Evolutionary conservation across 2,797 vertebrate species (phyloP).

Genomic region (Aplochiton taeniatus): DNA sequence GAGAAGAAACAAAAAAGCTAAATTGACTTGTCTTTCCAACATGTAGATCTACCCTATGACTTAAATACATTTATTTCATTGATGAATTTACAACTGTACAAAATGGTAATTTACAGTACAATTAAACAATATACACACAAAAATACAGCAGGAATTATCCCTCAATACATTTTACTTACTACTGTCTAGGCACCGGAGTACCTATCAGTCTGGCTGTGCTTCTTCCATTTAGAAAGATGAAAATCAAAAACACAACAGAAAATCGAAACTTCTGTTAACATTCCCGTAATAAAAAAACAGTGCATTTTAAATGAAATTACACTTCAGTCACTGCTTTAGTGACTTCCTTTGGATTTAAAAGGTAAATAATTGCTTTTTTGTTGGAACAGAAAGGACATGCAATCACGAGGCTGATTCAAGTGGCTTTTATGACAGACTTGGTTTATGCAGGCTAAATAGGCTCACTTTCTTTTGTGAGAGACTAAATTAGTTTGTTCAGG

Average conservation of each 20-base stretch:
- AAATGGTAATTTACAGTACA: constrained; percentile 66
- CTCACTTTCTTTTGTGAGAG: neutral
- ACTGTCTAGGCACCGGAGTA: too few relatives aligned
- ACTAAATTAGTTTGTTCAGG: neutral
- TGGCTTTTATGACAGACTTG: neutral
- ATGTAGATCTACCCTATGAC: neutral
- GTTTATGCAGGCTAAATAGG: neutral
- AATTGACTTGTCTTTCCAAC: too few relatives aligned
- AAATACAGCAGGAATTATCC: neutral
- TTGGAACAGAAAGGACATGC: constrained; percentile 67
- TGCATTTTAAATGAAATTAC: constrained; percentile 24
- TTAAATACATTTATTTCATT: constrained; percentile 61
- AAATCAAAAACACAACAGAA: constrained; percentile 9
- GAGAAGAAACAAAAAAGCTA: too few relatives aligned
- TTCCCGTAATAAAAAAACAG: neutral
- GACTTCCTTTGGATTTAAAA: constrained; percentile 48
- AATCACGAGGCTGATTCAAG: constrained; percentile 19
- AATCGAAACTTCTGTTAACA: neutral
- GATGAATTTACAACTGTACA: constrained; percentile 77
- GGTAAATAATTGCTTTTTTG: constrained; percentile 22
- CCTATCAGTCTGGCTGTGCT: constrained; percentile 8
- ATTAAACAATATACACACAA: constrained; percentile 35
- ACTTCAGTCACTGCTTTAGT: constrained; percentile 28
- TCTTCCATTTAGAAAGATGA: too few relatives aligned
- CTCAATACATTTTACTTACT: too few relatives aligned